These are phyloP conservation scores for Sula dactylatra DNA, from an alignment of 2,113 vertebrate genomes.

Conservation along the genomic window DNA sequence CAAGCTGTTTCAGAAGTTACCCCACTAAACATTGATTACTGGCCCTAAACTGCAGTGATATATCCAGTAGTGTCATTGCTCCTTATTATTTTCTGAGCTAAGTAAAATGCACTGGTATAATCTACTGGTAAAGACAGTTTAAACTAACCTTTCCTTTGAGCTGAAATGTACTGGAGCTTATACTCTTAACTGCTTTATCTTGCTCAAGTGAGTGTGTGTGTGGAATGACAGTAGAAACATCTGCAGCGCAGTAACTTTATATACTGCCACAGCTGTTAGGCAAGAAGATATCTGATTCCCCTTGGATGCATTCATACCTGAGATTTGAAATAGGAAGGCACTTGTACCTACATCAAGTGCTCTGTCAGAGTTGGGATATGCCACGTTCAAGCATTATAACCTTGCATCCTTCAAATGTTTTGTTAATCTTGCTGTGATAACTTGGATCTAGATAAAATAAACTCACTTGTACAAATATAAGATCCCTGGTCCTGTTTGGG, in stretches of 20 bases:
- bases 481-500: neutral
- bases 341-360: neutral
- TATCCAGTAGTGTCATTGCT: neutral
- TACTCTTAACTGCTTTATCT: neutral
- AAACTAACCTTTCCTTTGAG: neutral
- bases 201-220: neutral
- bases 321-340: neutral
- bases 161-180: neutral
- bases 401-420: neutral
- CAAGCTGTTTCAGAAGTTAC: neutral
- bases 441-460: neutral
- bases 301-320: neutral
- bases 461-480: neutral
- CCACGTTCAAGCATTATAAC: neutral
- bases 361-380: neutral
- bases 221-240: neutral
- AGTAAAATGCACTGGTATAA: neutral
- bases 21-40: neutral
- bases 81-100: neutral
- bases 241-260: neutral
- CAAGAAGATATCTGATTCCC: neutral
- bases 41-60: neutral
- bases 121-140: neutral
- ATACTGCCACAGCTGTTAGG: neutral
- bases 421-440: neutral